phyloP scores from a whole-genome alignment of 2,113 vertebrate species.

The Siniperca knerii region DNA sequence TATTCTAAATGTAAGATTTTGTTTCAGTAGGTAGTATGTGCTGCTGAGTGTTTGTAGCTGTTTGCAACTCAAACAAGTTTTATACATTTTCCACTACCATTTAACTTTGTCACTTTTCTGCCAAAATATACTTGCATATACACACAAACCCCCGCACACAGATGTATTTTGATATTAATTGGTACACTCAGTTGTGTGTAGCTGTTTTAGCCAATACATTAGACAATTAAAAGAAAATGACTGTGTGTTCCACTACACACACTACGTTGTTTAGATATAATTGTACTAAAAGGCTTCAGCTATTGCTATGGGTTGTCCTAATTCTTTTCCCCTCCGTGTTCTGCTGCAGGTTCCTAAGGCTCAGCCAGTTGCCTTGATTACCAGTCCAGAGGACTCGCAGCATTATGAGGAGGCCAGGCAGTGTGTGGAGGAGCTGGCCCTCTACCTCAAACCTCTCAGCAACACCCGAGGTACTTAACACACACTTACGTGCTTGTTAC shows the following conservation, averaged over 20 bases:
- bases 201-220: not conserved
- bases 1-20: not conserved
- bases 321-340: constrained; percentile 2
- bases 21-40: not conserved
- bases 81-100: not conserved
- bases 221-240: not conserved
- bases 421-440: constrained; percentile 97
- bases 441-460: constrained; percentile 99
- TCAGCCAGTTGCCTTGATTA: constrained; percentile 94
- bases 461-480: constrained; percentile 90
- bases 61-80: not conserved
- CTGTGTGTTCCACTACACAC: not conserved
- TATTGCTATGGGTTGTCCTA: not conserved
- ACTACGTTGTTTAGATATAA: not conserved
- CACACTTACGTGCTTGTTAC: not conserved
- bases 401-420: constrained; percentile 98
- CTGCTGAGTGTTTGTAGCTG: not conserved
- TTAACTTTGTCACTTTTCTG: not conserved
- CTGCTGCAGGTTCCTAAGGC: constrained; percentile 91
- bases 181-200: not conserved
- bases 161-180: not conserved
- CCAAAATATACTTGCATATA: not conserved
- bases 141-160: not conserved
- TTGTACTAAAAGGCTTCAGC: not conserved
- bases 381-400: constrained; percentile 94